phyloP scores from a whole-genome alignment of 2,113 vertebrate genomes.

The Nematolebias whitei region DNA sequence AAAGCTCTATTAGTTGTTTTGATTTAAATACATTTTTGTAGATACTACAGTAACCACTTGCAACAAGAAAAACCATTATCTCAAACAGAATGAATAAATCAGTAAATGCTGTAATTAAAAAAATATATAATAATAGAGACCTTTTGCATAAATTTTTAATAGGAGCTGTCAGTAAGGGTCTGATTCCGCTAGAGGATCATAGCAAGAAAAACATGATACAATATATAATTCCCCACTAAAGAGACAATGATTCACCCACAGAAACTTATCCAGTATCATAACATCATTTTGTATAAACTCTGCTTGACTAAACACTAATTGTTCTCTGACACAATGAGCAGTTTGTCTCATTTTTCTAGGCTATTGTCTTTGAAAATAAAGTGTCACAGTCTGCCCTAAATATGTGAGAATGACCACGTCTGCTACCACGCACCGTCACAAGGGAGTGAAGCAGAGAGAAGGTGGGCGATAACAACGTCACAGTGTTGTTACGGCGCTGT shows the following conservation, averaged over 20 bases:
- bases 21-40: conserved; percentile 13
- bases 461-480: conserved; percentile 55
- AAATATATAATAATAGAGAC: background rate
- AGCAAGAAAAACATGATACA: background rate
- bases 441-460: conserved; percentile 66
- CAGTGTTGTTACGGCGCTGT: conserved; percentile 68
- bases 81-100: conserved; percentile 10
- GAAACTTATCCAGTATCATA: background rate
- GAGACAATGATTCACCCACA: background rate
- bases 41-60: conserved; percentile 1
- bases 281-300: background rate
- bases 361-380: conserved; percentile 30
- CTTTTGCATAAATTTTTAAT: conserved; percentile 10
- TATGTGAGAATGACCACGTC: conserved; percentile 55
- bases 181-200: background rate
- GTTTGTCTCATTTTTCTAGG: conserved; percentile 11
- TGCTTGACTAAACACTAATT: background rate
- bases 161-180: background rate
- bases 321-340: conserved; percentile 3
- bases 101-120: background rate
- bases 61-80: conserved; percentile 13
- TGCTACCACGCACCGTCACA: conserved; percentile 65
- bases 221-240: background rate
- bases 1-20: conserved; percentile 22
- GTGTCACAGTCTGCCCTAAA: conserved; percentile 44